Evolutionary conservation across 2,113 vertebrate species (phyloP), one percentile per base, ranked within the genome.

Genomic region (Eretmochelys imbricata): DNA sequence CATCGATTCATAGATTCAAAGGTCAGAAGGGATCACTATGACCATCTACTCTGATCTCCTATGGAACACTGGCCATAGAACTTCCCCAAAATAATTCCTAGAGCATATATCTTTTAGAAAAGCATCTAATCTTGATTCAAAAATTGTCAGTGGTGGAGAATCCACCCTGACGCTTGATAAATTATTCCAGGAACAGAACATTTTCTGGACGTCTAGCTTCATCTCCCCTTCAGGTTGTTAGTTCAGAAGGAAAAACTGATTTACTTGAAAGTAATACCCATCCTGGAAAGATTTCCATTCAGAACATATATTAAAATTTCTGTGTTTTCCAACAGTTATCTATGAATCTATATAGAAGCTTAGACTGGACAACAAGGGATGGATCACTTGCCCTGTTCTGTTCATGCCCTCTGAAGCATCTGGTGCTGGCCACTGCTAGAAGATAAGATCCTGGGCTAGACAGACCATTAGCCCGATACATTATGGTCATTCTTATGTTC

Each of bases 191-290:
- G 9, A 69, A n/a, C 65, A 72, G 65, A 72, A 38, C 38, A 72
- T 38, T 72, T 72, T 38, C 65, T 72, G 35, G 17, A 38, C 3
- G 22, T 88, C 72, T 54, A 31, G 31, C 82, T 96, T 89, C 81
- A 89, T n/a, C 53, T 59, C 53, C 91, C 93, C 80, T 81, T 69
- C 90, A 92, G 29, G 29, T 17, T 16, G 29, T 82, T 91, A 53
- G 14, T 53, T 84, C 80, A 82, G 55, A 95, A 94, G 83, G 22
- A 72, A 88, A 95, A 94, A 20, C 5, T 51, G 54, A 78, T 55
- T n/a, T 49, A 94, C 91, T 87, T 38, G 5, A 85, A 80, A 0
- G 1, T 87, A 72, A 72, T 38, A 35, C 16, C 65, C 65, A 29
- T 25, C 89, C 35, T 62, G 85, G 10, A 87, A 75, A 82, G 13